A percentile compares a stretch with the other conserved stretches of the same genome.
phyloP scores from a whole-genome alignment of 2,888 invertebrate species.

The Conistra vaccinii region DNA sequence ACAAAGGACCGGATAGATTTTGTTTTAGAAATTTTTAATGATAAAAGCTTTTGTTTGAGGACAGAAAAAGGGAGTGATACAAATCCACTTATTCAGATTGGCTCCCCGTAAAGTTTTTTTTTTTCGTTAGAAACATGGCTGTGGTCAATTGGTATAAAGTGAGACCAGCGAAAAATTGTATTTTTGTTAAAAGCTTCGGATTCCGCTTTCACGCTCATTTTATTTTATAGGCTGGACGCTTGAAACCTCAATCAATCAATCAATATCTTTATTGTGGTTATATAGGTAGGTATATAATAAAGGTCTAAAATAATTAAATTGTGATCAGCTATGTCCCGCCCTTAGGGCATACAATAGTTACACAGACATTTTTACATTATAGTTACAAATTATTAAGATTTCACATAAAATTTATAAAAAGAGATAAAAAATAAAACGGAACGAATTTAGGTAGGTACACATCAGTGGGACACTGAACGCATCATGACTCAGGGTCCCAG shows the following conservation, averaged over 20 bases:
- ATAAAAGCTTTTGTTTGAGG: slow-evolving; percentile 3
- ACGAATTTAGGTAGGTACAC: too few relatives aligned
- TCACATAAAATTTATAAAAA: too few relatives aligned
- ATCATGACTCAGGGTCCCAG: too few relatives aligned
- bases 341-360: too few relatives aligned
- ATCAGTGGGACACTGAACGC: too few relatives aligned
- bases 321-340: too few relatives aligned
- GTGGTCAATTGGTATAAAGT: slow-evolving; percentile 41
- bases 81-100: slow-evolving; percentile 27
- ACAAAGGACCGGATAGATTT: slow-evolving; percentile 17
- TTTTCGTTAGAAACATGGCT: slow-evolving; percentile 22
- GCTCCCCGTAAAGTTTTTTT: slow-evolving; percentile 21
- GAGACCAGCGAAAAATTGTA: slow-evolving; percentile 11
- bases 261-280: too few relatives aligned
- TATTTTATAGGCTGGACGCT: slow-evolving; percentile 33
- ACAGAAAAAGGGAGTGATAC: slow-evolving; percentile 22
- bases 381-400: too few relatives aligned
- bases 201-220: slow-evolving; percentile 29
- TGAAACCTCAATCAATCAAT: slow-evolving; percentile 2
- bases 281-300: too few relatives aligned
- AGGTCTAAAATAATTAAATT: too few relatives aligned
- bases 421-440: too few relatives aligned
- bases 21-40: slow-evolving; percentile 7
- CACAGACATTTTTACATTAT: too few relatives aligned
- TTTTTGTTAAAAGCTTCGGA: slow-evolving; percentile 45